phyloP scores from a whole-genome alignment of 2,888 invertebrate genomes.

The Parnassius smintheus region DNA sequence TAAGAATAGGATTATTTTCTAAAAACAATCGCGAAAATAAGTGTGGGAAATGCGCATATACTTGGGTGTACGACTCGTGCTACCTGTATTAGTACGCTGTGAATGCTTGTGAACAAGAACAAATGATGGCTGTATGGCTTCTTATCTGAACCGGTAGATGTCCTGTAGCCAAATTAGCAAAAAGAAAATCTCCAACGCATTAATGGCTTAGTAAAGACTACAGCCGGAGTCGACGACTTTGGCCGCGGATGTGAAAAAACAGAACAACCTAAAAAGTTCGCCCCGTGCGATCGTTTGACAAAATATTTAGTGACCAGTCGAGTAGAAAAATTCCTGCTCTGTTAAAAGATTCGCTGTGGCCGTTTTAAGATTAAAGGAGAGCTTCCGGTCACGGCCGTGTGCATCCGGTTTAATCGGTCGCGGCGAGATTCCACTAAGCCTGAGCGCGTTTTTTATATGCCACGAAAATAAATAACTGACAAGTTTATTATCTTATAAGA shows the following conservation, averaged over 20 bases:
- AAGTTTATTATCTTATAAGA: conserved; percentile 7
- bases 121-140: no score
- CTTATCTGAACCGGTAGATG: no score
- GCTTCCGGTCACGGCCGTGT: conserved; percentile 70
- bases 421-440: conserved; percentile 29
- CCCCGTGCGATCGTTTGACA: conserved; percentile 58
- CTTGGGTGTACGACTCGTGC: no score
- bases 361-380: conserved; percentile 73
- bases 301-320: conserved; percentile 70
- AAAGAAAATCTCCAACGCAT: conserved; percentile 9
- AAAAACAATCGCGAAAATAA: no score
- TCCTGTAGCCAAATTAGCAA: neutral
- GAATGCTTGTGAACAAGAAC: no score
- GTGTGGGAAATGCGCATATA: no score
- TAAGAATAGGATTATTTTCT: no score
- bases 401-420: conserved; percentile 59
- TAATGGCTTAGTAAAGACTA: conserved; percentile 36
- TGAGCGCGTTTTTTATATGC: conserved; percentile 22
- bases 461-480: conserved; percentile 11
- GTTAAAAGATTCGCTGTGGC: conserved; percentile 68
- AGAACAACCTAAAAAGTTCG: conserved; percentile 56
- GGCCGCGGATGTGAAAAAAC: conserved; percentile 49
- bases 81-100: no score
- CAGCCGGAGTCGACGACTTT: conserved; percentile 12
- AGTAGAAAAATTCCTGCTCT: conserved; percentile 72